Evolutionary conservation across 2,888 invertebrate genomes (phyloP), one percentile per base, ranked within the genome.

Genomic region (Andrena hattorfiana): DNA sequence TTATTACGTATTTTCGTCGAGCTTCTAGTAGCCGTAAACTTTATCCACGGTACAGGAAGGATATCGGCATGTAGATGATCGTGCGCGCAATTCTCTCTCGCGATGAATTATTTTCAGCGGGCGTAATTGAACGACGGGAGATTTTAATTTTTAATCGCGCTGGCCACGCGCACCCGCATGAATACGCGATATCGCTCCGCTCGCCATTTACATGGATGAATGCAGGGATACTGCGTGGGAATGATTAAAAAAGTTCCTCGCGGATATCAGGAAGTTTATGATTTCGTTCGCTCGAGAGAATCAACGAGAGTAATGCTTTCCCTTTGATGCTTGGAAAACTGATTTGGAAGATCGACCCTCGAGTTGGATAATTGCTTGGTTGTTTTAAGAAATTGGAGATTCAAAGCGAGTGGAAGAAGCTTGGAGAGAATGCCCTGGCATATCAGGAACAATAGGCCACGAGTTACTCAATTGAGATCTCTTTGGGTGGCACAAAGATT

Each of bases 81-180:
- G 48, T 3, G 28, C 48, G n/a, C n/a, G 28, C 48, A 48, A 26
- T 26, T 42, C 3, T 16, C n/a, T 26, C 28, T 10, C 35, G 4
- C 26, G 42, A 35, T 28, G 48, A 35, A 66, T 66, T 48, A 63
- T 32, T 2, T 42, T 35, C 48, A n/a, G 20, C 28, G 42, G 13
- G 0, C 13, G 73, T 16, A n/a, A 54, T 51, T 20, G 16, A 2
- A 20, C n/a, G 20, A 54, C 20, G 30, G 49, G 0, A 13, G 23
- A 63, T 54, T 71, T 71, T 28, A 48, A 77, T 70, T 48, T 63
- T 77, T 54, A 56, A 77, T 56, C 30, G n/a, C 20, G 35, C 63
- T 2, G 1, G 42, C 48, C 10, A 4, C 23, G 28, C 56, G 48
- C 48, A 30, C 26, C 42, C 67, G 67, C 20, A 30, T 20, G 54